These are phyloP conservation scores for Probaryconus sp. DNA, from an alignment of 1,140 invertebrate species.

Conservation along the genomic window DNA sequence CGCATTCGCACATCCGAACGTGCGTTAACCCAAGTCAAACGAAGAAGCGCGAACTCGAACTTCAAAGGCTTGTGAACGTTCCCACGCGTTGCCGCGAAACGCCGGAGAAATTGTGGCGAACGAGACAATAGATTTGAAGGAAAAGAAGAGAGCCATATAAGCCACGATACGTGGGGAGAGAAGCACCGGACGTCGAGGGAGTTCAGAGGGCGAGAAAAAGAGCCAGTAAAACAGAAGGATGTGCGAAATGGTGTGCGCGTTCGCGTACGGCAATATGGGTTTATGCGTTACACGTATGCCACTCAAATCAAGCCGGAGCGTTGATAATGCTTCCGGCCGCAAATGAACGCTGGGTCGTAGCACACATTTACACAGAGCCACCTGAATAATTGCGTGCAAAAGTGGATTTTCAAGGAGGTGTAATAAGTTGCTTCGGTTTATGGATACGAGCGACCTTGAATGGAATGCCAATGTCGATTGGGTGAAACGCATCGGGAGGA, in stretches of 20 bases:
- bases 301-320: slow-evolving; percentile 29
- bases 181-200: slow-evolving; percentile 50
- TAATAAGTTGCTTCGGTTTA: slow-evolving; percentile 1
- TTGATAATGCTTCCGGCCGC: slow-evolving; percentile 55
- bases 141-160: slow-evolving; percentile 25
- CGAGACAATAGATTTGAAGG: slow-evolving; percentile 71
- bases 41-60: slow-evolving; percentile 67
- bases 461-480: slow-evolving; percentile 31
- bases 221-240: slow-evolving; percentile 51
- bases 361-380: slow-evolving; percentile 28
- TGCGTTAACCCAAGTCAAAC: slow-evolving; percentile 7
- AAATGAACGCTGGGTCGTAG: slow-evolving; percentile 52
- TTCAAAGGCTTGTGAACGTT: slow-evolving; percentile 77
- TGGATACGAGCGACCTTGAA: slow-evolving; percentile 37
- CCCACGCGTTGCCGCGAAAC: slow-evolving; percentile 70
- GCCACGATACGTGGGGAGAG: slow-evolving; percentile 22
- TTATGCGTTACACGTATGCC: slow-evolving; percentile 37
- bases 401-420: slow-evolving; percentile 9
- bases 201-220: slow-evolving; percentile 44
- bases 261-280: slow-evolving; percentile 24
- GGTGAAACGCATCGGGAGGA: too few relatives aligned
- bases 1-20: neutral
- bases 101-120: slow-evolving; percentile 71
- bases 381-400: slow-evolving; percentile 41
- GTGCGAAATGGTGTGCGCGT: slow-evolving; percentile 28